These are phyloP conservation scores for Acinonyx jubatus DNA, from an alignment of 2,113 vertebrate species.

Conservation along the genomic window DNA sequence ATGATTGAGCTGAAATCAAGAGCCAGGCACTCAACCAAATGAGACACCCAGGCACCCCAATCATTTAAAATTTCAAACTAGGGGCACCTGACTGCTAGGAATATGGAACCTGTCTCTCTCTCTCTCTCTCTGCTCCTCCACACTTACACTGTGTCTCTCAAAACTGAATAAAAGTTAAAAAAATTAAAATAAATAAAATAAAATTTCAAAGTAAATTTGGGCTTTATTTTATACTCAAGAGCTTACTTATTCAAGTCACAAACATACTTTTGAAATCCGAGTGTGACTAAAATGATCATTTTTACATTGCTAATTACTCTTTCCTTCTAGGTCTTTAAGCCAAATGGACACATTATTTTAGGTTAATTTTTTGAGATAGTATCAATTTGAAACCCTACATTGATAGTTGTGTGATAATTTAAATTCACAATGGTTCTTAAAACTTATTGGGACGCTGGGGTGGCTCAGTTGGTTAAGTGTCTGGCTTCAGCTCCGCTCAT, in stretches of 20 bases:
- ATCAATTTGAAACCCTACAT: not conserved
- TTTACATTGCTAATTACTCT: not conserved
- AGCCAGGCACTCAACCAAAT: too few relatives aligned
- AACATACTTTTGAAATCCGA: not conserved
- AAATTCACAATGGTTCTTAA: not conserved
- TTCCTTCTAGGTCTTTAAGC: not conserved
- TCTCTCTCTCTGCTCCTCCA: too few relatives aligned
- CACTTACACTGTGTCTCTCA: too few relatives aligned
- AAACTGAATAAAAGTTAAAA: too few relatives aligned
- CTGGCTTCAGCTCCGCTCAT: too few relatives aligned
- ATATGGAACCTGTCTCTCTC: too few relatives aligned
- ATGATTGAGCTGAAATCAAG: too few relatives aligned
- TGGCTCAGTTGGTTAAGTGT: too few relatives aligned
- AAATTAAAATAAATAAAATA: not conserved
- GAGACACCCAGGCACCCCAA: too few relatives aligned
- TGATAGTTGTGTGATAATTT: not conserved
- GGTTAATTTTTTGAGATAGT: not conserved
- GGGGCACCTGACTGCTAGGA: too few relatives aligned
- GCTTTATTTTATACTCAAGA: not conserved
- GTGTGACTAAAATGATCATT: not conserved
- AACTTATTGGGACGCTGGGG: not conserved
- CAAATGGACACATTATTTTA: not conserved
- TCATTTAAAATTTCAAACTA: not conserved
- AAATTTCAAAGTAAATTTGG: not conserved
- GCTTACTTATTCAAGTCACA: not conserved